These are phyloP conservation scores for Caerostris extrusa DNA, from an alignment of 1,140 invertebrate genomes.

Conservation along the genomic window DNA sequence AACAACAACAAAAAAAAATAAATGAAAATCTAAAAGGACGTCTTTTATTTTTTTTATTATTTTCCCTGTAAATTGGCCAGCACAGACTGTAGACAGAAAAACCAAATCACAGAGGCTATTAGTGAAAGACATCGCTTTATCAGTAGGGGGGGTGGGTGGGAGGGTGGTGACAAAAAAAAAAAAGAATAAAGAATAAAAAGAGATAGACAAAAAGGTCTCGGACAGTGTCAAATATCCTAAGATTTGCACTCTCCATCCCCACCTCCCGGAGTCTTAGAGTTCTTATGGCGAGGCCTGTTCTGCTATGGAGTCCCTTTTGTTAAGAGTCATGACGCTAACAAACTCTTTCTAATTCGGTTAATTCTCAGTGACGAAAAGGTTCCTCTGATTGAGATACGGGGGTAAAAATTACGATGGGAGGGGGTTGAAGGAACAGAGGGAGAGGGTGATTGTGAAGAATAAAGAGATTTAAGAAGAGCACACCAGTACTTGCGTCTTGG, in stretches of 20 bases:
- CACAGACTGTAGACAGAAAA: background rate
- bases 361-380: too few relatives aligned
- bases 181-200: conserved; percentile 45
- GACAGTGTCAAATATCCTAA: conserved; percentile 70
- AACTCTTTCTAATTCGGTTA: too few relatives aligned
- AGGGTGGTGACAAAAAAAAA: background rate
- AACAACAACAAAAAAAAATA: background rate
- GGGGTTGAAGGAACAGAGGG: background rate
- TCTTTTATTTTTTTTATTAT: too few relatives aligned
- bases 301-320: background rate
- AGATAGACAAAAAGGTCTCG: background rate
- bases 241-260: background rate
- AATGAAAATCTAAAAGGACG: too few relatives aligned
- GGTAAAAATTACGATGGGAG: too few relatives aligned
- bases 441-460: background rate
- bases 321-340: conserved; percentile 14
- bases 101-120: conserved; percentile 69
- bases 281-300: background rate
- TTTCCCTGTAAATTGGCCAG: too few relatives aligned
- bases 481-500: background rate
- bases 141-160: background rate
- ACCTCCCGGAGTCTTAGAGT: background rate
- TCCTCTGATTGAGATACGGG: conserved; percentile 25
- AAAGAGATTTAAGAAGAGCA: background rate
- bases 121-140: conserved; percentile 57